Evolutionary conservation across 1,140 invertebrate species (phyloP).

Genomic region (Procambarus clarkii): DNA sequence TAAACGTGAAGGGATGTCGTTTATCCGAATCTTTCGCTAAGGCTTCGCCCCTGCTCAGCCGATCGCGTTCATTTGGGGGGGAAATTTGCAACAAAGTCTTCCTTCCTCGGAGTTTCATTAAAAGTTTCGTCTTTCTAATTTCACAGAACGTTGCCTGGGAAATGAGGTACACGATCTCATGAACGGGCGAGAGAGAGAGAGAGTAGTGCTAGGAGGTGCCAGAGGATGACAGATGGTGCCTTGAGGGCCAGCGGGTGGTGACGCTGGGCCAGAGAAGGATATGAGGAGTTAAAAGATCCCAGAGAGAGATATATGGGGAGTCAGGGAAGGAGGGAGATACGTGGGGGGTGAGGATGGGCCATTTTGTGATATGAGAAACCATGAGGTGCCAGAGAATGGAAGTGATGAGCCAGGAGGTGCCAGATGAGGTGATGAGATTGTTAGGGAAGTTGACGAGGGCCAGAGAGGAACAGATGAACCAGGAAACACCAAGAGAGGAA

Average conservation of each 20-base stretch:
- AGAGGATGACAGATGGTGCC: not conserved
- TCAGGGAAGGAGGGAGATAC: not conserved
- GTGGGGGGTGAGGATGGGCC: not conserved
- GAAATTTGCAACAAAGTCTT: constrained; percentile 54
- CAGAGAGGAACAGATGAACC: no score
- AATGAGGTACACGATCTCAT: constrained; percentile 34
- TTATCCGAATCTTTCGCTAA: no score
- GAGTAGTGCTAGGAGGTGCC: not conserved
- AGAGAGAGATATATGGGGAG: not conserved
- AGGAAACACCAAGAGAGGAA: no score
- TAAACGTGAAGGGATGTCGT: no score
- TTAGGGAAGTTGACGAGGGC: no score
- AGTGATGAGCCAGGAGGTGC: not conserved
- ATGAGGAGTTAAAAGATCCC: no score
- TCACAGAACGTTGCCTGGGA: constrained; percentile 65
- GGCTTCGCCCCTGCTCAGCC: no score
- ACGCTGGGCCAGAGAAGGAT: no score
- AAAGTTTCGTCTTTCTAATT: constrained; percentile 68
- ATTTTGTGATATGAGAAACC: no score
- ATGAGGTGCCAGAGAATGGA: no score
- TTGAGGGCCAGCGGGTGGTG: no score
- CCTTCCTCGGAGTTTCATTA: constrained; percentile 63
- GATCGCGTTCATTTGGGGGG: no score
- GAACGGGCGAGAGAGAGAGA: not conserved
- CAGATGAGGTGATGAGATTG: not conserved